phyloP scores from a whole-genome alignment of 2,797 vertebrate species.

The Odontamblyopus rebecca region DNA sequence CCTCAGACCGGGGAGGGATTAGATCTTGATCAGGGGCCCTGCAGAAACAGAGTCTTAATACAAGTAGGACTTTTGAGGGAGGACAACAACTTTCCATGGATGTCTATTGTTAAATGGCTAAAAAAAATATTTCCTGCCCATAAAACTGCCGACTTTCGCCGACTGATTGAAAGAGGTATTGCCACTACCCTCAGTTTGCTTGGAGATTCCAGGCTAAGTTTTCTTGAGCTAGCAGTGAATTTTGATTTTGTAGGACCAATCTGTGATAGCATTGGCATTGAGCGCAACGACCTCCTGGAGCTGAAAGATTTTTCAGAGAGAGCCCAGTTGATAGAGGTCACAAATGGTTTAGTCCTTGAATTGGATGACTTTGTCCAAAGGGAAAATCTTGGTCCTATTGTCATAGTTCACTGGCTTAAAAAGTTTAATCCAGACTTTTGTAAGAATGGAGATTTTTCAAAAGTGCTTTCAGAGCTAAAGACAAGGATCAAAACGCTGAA shows the following conservation, averaged over 20 bases:
- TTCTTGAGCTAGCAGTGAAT: constrained; percentile 74
- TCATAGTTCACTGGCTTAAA: constrained; percentile 76
- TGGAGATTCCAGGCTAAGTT: constrained; percentile 54
- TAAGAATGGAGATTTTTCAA: constrained; percentile 66
- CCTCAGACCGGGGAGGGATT: constrained; percentile 71
- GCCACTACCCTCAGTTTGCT: constrained; percentile 70
- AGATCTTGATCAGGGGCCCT: constrained; percentile 51
- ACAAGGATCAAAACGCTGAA: constrained; percentile 68
- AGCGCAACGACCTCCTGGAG: constrained; percentile 75
- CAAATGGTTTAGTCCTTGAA: constrained; percentile 79
- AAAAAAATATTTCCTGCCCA: constrained; percentile 71
- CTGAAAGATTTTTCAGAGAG: constrained; percentile 76
- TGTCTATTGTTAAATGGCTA: constrained; percentile 70
- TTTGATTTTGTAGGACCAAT: constrained; percentile 81
- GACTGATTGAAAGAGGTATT: constrained; percentile 75
- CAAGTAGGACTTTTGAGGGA: constrained; percentile 79
- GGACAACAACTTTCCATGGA: constrained; percentile 76
- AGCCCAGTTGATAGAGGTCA: constrained; percentile 72
- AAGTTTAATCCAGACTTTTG: constrained; percentile 77
- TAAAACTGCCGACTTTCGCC: constrained; percentile 72
- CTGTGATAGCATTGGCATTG: constrained; percentile 79
- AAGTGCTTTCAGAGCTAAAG: constrained; percentile 63
- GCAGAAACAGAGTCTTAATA: constrained; percentile 75
- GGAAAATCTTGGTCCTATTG: constrained; percentile 72
- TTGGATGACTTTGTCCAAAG: constrained; percentile 70